A percentile compares a stretch with the other conserved stretches of the same genome.
These are phyloP conservation scores for Macheiramphus alcinus DNA, from an alignment of 2,113 vertebrate species.

Conservation along the genomic window DNA sequence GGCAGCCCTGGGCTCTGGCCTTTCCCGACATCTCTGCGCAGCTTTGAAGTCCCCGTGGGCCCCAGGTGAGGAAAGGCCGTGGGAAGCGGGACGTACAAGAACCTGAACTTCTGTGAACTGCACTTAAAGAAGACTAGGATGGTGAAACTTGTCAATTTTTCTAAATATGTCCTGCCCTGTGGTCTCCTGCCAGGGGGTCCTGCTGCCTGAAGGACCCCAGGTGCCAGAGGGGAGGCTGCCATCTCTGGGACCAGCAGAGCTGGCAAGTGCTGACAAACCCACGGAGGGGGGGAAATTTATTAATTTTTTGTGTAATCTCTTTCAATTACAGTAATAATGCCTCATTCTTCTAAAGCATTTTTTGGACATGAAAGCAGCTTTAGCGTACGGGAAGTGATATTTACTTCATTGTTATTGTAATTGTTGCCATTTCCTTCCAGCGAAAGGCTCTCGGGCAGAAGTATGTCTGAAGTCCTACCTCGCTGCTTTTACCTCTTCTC, in stretches of 20 bases:
- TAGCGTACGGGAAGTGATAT: slow-evolving; percentile 20
- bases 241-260: background rate
- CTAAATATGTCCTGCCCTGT: background rate
- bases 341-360: background rate
- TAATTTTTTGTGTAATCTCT: background rate
- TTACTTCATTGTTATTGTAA: slow-evolving; percentile 24
- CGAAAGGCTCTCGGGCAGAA: background rate
- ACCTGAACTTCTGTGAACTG: background rate
- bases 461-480: background rate
- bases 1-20: background rate
- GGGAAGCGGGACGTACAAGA: background rate
- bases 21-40: background rate
- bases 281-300: background rate
- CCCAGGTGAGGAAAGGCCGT: background rate
- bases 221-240: background rate
- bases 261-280: background rate
- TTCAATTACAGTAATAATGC: background rate
- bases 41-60: background rate
- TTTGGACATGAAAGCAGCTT: slow-evolving; percentile 12
- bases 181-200: background rate
- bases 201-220: background rate
- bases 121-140: background rate
- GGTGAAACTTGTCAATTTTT: background rate
- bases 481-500: background rate
- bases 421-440: slow-evolving; percentile 18